A percentile compares a stretch with the other conserved stretches of the same genome.
Evolutionary conservation across 1,140 invertebrate species (phyloP).

Genomic region (Sipha flava): DNA sequence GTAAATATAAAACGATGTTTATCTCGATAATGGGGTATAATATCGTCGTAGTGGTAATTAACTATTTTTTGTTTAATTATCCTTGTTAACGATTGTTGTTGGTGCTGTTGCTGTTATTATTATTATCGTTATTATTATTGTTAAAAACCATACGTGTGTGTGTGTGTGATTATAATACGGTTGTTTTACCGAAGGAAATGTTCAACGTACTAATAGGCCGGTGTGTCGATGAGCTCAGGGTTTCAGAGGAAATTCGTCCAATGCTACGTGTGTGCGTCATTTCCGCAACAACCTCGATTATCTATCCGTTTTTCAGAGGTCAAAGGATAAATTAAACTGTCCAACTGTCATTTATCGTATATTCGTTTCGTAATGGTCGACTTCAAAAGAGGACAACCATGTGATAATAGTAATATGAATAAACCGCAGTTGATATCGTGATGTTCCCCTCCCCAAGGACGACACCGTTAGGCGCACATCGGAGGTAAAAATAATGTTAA

Average conservation of each 20-base stretch:
- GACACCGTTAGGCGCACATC: background rate
- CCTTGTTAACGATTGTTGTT: no score
- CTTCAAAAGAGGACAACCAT: conserved; percentile 21
- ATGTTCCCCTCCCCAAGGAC: conserved; percentile 7
- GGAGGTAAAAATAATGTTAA: no score
- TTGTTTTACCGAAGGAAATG: no score
- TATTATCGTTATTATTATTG: no score
- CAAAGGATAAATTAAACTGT: conserved; percentile 18
- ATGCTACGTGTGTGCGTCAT: background rate
- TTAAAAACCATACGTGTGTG: no score
- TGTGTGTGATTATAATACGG: no score
- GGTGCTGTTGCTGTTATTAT: no score
- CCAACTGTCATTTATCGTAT: background rate
- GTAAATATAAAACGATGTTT: no score
- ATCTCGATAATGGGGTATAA: no score
- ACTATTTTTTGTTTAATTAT: no score
- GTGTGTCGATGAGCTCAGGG: background rate
- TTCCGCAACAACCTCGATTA: background rate
- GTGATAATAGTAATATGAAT: background rate
- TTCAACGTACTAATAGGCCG: no score
- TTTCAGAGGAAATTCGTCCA: background rate
- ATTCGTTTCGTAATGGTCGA: background rate
- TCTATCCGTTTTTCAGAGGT: conserved; percentile 3
- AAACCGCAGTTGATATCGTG: background rate
- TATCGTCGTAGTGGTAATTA: no score